Percentiles rank a stretch among this genome's conserved stretches.
phyloP scores from a whole-genome alignment of 2,888 invertebrate genomes.

The Drosophila multiciliata region DNA sequence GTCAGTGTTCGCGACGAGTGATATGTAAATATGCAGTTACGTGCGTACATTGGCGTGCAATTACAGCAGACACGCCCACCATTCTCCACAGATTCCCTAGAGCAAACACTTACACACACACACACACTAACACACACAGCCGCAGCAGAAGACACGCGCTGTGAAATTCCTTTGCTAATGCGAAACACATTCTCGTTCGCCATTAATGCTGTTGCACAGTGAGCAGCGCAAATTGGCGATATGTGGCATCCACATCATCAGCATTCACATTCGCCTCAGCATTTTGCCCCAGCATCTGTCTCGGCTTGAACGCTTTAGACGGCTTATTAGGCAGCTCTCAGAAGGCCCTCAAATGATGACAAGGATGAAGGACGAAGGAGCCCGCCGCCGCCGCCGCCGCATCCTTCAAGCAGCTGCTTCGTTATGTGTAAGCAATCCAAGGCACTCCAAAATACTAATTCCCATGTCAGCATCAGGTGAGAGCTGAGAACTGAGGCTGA shows the following conservation, averaged over 20 bases:
- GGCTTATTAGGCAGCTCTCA: constrained; percentile 61
- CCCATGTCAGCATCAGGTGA: constrained; percentile 76
- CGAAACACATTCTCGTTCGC: constrained; percentile 76
- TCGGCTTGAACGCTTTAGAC: constrained; percentile 44
- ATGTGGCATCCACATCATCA: constrained; percentile 42
- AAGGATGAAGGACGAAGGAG: constrained; percentile 9
- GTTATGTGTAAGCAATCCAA: constrained; percentile 58
- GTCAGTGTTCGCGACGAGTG: constrained; percentile 64
- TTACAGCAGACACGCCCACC: constrained; percentile 67
- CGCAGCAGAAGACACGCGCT: not conserved
- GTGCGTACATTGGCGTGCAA: constrained; percentile 81
- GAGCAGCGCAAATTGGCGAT: constrained; percentile 59
- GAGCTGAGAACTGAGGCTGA: not conserved
- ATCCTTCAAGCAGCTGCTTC: constrained; percentile 10
- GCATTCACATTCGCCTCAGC: constrained; percentile 14
- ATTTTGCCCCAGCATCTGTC: constrained; percentile 14
- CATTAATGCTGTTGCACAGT: constrained; percentile 69
- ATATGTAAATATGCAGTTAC: constrained; percentile 81
- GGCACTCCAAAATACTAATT: constrained; percentile 61
- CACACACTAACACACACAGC: not conserved
- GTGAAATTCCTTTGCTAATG: constrained; percentile 76
- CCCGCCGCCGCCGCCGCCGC: not conserved
- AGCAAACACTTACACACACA: constrained; percentile 53
- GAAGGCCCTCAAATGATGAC: constrained; percentile 22
- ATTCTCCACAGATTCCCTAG: constrained; percentile 36